These are phyloP conservation scores for Popillia japonica DNA, from an alignment of 1,140 invertebrate species.

Conservation along the genomic window DNA sequence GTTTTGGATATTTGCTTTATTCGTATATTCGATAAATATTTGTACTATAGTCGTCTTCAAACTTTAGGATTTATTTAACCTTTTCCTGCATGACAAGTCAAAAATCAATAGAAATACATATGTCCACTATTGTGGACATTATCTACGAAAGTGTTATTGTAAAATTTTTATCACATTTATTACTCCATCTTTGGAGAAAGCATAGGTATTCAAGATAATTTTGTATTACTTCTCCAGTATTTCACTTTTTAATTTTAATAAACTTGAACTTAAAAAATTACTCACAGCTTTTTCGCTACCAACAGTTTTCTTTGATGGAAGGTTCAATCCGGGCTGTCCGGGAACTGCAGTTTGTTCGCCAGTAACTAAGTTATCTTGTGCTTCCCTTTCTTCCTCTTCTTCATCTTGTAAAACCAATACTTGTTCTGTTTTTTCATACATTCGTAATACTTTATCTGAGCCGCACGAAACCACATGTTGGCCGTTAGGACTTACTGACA, in stretches of 20 bases:
- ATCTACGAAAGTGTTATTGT: no score
- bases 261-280: background rate
- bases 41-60: no score
- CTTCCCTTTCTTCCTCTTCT: conserved; percentile 83
- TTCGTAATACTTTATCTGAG: conserved; percentile 85
- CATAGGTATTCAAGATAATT: no score
- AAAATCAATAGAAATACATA: no score
- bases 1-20: no score
- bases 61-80: no score
- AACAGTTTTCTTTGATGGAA: conserved; percentile 90
- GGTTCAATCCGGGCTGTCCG: conserved; percentile 74
- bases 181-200: no score
- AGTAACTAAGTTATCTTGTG: conserved; percentile 75
- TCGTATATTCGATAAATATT: no score
- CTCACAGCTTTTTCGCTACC: conserved; percentile 92
- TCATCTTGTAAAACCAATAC: conserved; percentile 92
- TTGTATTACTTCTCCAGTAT: no score
- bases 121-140: no score
- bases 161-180: no score
- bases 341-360: conserved; percentile 72
- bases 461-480: conserved; percentile 83
- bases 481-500: conserved; percentile 85
- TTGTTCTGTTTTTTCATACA: conserved; percentile 90
- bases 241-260: background rate
- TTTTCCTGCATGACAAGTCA: no score